Conservation (phyloP, 1,140 invertebrate species). For the Nasonia vitripennis region DNA sequence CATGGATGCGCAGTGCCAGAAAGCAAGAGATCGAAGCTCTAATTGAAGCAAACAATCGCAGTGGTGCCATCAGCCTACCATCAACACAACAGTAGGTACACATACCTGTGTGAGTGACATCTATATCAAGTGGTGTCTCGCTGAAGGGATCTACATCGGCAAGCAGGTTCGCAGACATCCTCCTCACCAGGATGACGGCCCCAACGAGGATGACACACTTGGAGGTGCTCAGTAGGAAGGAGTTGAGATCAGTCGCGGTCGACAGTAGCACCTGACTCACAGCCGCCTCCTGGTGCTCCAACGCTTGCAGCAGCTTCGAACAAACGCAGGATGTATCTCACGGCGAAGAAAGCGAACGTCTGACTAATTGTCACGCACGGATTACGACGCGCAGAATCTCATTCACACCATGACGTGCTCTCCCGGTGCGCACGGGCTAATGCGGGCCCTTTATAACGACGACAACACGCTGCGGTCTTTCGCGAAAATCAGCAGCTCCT, state of each 20-base stretch:
- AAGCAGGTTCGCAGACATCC: conserved; percentile 60
- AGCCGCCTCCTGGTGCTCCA: background rate
- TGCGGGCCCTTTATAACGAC: background rate
- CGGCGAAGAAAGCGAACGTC: background rate
- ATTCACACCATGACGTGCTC: background rate
- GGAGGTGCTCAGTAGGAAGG: conserved; percentile 13
- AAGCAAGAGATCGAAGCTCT: background rate
- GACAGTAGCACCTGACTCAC: conserved; percentile 1
- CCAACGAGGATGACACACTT: conserved; percentile 29
- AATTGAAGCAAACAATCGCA: background rate
- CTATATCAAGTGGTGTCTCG: conserved; percentile 60
- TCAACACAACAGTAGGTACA: background rate
- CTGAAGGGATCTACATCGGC: conserved; percentile 64
- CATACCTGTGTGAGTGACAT: conserved; percentile 39
- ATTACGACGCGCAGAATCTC: background rate
- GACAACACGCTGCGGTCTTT: background rate
- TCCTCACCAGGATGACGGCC: conserved; percentile 23
- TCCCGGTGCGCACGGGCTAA: too few relatives aligned
- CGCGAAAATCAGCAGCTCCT: background rate
- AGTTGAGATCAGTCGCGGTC: conserved; percentile 15
- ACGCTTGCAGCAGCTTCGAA: conserved; percentile 1
- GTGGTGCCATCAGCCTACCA: background rate
- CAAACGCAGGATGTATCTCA: background rate
- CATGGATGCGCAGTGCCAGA: background rate
- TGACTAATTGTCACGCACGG: background rate